phyloP scores from a whole-genome alignment of 1,140 invertebrate species.

The Drosophila cardini region DNA sequence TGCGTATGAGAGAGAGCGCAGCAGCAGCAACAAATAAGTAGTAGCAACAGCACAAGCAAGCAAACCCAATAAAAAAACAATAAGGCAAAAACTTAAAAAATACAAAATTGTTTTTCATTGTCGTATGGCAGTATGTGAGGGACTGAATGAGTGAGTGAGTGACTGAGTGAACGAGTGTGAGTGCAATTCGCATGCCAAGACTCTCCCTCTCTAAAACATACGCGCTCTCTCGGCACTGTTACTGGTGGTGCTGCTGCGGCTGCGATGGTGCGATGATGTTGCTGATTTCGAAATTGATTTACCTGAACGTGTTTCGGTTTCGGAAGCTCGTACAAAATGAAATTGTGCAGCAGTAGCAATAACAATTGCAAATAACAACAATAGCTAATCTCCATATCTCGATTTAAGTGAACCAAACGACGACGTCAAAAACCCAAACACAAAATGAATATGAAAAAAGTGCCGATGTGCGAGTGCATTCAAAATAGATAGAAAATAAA shows the following conservation, averaged over 20 bases:
- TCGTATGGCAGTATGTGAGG: constrained; percentile 28
- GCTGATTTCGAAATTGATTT: constrained; percentile 70
- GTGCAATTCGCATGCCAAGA: constrained; percentile 42
- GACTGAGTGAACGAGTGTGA: constrained; percentile 23
- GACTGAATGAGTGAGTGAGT: constrained; percentile 25
- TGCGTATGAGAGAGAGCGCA: constrained; percentile 39
- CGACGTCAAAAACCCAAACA: constrained; percentile 28
- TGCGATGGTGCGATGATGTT: constrained; percentile 45
- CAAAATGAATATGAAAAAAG: constrained; percentile 35
- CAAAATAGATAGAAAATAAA: constrained; percentile 43
- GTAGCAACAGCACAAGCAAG: constrained; percentile 17
- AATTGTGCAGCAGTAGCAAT: constrained; percentile 28
- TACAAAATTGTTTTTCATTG: constrained; percentile 60
- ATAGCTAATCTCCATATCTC: constrained; percentile 27
- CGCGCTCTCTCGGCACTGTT: constrained; percentile 15
- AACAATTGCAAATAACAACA: constrained; percentile 16
- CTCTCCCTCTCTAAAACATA: constrained; percentile 11
- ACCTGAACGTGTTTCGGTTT: constrained; percentile 60
- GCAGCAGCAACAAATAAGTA: constrained; percentile 70
- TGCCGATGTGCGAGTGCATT: constrained; percentile 32
- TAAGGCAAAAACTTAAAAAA: constrained; percentile 64
- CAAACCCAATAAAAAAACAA: constrained; percentile 61
- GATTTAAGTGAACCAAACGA: constrained; percentile 17
- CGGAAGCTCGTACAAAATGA: constrained; percentile 40
- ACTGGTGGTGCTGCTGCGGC: constrained; percentile 3